Conservation (phyloP, 2,113 vertebrate species). For the Cricetomys ansorgei region DNA sequence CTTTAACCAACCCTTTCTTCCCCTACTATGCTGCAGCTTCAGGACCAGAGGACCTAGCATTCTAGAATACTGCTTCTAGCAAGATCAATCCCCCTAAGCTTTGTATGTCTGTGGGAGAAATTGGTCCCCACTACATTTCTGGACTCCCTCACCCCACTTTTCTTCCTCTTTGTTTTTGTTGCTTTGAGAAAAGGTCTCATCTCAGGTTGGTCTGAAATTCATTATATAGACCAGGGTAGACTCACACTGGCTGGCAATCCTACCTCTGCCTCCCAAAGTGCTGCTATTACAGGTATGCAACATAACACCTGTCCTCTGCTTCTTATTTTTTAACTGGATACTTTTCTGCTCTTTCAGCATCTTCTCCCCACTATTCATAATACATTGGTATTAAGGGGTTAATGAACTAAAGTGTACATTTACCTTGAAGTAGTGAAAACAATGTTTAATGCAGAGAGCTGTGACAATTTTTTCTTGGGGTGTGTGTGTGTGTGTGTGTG, state of each 20-base stretch:
- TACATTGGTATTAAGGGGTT: conserved; percentile 25
- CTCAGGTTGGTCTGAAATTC: background rate
- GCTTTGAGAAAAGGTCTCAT: background rate
- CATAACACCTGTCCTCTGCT: background rate
- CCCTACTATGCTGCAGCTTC: background rate
- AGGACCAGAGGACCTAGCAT: conserved; percentile 31
- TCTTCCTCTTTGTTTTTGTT: background rate
- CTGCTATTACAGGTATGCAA: background rate
- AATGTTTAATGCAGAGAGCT: conserved; percentile 50
- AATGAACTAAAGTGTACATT: conserved; percentile 52
- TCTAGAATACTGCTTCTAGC: conserved; percentile 49
- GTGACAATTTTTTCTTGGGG: background rate
- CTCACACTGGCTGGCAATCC: background rate
- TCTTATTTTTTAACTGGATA: conserved; percentile 1
- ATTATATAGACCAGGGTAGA: background rate
- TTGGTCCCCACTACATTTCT: conserved; percentile 36
- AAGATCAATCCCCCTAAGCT: background rate
- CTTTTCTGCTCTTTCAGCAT: conserved; percentile 37
- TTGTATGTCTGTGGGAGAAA: conserved; percentile 44
- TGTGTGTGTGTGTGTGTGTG: background rate
- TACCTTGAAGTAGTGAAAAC: conserved; percentile 37
- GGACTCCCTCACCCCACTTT: background rate
- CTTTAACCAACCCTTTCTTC: background rate
- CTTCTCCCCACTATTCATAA: background rate
- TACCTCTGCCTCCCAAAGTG: background rate